Base-by-base conservation (phyloP, 2,888 invertebrate genomes). In the Torymus tubicola region DNA sequence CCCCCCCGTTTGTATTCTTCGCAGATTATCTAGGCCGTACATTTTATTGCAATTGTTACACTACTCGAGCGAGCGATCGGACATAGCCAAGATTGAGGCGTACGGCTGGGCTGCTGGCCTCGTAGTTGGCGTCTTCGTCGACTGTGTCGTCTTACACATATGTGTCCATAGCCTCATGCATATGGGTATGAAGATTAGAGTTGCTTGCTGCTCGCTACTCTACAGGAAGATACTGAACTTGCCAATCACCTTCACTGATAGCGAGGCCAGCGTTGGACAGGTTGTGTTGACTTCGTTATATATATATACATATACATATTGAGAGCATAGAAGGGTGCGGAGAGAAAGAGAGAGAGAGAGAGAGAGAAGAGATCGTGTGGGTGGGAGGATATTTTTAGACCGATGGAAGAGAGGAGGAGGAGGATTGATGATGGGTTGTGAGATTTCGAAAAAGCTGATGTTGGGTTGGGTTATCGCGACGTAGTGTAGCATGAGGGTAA, bases 191-290 rank as follows among this genome's bases (percentile, higher is more conserved):
- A 93, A 94, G 87, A 91, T 95, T 24, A 89, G 96, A 16, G 93
- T 95, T 0, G 94, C 94, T 0, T 93, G 94, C 81, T 94, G 94
- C 78, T 94, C 95, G 0, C 91, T 96, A 0, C 92, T 96, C 70
- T 96, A 95, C 86, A 93, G 95, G 89, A 96, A 96, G 93, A 92
- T 95, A 10, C 91, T 97, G 24, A 93, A 94, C n/a, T 91, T 96
- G 84, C 95, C 95, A 79, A 96, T 74, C 11, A 83, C 82, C 14
- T 81, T 80, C 16, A 76, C 68, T 2, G 68, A 85, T 2, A 83
- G 78, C 12, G 95, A 95, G 89, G 97, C 97, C 0, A 95, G 96
- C 3, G 92, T 91, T 71, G 94, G 94, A 16, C 94, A 94, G 89
- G 92, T 94, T 74, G 58, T 42, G 42, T 31, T 5, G 42, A 8